phyloP scores from a whole-genome alignment of 2,888 invertebrate genomes.

The Elysia crispata region DNA sequence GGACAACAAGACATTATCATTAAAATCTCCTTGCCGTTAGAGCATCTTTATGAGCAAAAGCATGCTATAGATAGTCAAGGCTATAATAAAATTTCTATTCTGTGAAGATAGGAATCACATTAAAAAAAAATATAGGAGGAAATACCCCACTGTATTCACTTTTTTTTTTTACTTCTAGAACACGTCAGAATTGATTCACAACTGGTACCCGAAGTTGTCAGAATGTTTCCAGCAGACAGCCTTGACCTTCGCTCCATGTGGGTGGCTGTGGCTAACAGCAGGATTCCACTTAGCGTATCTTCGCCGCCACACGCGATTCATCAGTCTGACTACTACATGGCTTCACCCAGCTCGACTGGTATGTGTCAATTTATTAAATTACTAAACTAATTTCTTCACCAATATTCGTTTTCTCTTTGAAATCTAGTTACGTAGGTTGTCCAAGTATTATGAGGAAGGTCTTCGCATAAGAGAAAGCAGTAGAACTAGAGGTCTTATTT shows the following conservation, averaged over 20 bases:
- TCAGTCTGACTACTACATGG: slow-evolving; percentile 38
- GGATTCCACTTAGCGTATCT: slow-evolving; percentile 79
- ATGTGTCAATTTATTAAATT: not conserved
- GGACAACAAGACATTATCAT: not conserved
- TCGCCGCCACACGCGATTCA: slow-evolving; percentile 33
- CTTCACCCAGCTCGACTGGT: slow-evolving; percentile 29
- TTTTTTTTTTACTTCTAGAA: not conserved
- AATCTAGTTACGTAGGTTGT: too few species aligned
- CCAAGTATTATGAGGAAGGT: too few species aligned
- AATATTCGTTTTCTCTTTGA: too few species aligned
- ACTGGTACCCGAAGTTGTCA: slow-evolving; percentile 84
- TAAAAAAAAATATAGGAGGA: not conserved
- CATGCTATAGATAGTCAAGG: too few species aligned
- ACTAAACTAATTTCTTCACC: too few species aligned
- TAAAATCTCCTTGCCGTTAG: too few species aligned
- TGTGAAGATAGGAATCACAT: too few species aligned
- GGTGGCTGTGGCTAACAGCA: slow-evolving; percentile 88
- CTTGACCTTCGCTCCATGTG: slow-evolving; percentile 91
- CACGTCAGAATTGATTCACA: slow-evolving; percentile 26
- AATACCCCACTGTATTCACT: too few species aligned
- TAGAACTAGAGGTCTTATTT: too few species aligned
- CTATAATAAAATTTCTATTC: too few species aligned
- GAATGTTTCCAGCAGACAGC: slow-evolving; percentile 94
- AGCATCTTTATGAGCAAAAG: too few species aligned
- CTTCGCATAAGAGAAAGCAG: too few species aligned